Base-by-base conservation (phyloP, 2,888 invertebrate genomes). In the Taphrorychus bicolor region DNA sequence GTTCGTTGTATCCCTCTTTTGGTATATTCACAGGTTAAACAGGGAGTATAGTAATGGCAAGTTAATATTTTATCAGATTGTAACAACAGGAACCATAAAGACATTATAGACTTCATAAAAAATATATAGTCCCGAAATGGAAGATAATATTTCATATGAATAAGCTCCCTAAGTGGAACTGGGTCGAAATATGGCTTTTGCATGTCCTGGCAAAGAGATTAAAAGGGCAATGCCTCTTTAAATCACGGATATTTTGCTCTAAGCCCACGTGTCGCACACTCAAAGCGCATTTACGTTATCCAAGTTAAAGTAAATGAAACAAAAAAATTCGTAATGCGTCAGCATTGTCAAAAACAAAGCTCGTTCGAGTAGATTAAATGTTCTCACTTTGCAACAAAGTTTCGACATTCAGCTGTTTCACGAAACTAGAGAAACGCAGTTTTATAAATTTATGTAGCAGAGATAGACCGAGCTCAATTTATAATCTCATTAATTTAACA, bases 401-500 rank as follows among this genome's bases (percentile, higher is more conserved):
- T 32, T 32, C 32, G n/a, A n/a, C n/a, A n/a, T n/a, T n/a, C n/a
- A n/a, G n/a, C n/a, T n/a, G n/a, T n/a, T n/a, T n/a, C n/a, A n/a
- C n/a, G n/a, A 32, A 32, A 32, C 32, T 32, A 1, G 7, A 3
- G 32, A 32, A 9, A 32, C 32, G 11, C 32, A 32, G 9, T n/a
- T n/a, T 32, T 32, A 32, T 32, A 32, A 32, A 32, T 32, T 32
- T 32, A 32, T 32, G 32, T 32, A 32, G 9, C 32, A 45, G 45
- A 14, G 45, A 45, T 14, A 45, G 45, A 14, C 5, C 7, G 9
- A 16, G 17, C 45, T 45, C 45, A 45, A 45, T 45, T 45, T 45
- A 45, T 16, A 45, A 45, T 45, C 14, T 17, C 45, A 45, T 45
- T 45, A 45, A 45, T 45, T 45, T 45, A 16, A 45, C 45, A 45